Evolutionary conservation across 2,888 invertebrate genomes (phyloP), one percentile per base, ranked within the genome.

Genomic region (Polymixis lichenea): DNA sequence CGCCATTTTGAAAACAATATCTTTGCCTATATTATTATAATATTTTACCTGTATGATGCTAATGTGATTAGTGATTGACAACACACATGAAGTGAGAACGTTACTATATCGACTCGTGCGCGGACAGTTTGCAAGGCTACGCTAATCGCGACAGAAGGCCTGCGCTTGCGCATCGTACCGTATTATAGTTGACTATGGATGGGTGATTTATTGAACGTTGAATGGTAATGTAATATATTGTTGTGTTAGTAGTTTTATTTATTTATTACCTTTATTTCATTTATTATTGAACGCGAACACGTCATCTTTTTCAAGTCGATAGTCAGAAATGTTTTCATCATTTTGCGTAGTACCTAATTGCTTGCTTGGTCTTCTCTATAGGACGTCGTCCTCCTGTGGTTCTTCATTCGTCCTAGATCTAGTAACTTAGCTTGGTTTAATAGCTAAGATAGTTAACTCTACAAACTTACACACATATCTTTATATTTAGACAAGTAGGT

Each of bases 111-210:
- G 28, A 83, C 80, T 83, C 83, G 83, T 83, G 83, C 80, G 72
- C 74, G 32, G 74, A 55, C 62, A 72, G 55, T 83, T 84, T 60
- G 70, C 89, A 85, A 83, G 77, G 84, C 84, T 85, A 72, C 82
- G 88, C 86, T 89, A 89, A 89, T 87, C 81, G 83, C 75, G 64
- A 67, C 82, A 67, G 87, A 89, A 89, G 89, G 89, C 77, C 86
- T 84, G 83, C 80, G 79, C 70, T 43, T 61, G 79, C 83, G 81
- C 78, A 84, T 51, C 38, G 66, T 70, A 56, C 58, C 72, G 72
- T 49, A 58, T 32, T 56, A 56, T 69, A 61, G 46, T 70, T 71
- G 4, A 64, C 51, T 78, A 61, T 75, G 68, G 65, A 75, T 82
- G 73, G 69, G 51, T 74, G 74, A 82, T 78, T 75, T 72, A 79